Evolutionary conservation across 2,888 invertebrate genomes (phyloP).

Genomic region (Iphiclides podalirius): DNA sequence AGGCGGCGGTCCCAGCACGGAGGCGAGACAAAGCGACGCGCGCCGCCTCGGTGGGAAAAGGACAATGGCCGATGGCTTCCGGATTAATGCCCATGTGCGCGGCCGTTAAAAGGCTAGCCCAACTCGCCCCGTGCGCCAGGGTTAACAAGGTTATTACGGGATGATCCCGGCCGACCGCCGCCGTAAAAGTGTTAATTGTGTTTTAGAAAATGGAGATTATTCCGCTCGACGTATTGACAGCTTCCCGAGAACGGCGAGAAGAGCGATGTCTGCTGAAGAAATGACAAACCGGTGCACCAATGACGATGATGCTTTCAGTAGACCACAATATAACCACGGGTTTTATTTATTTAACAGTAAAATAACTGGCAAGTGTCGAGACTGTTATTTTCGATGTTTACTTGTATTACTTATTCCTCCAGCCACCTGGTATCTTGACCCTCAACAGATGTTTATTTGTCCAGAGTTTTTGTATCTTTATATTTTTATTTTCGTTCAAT

Average conservation of each 20-base stretch:
- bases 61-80: conserved; percentile 74
- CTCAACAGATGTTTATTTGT: too few relatives aligned
- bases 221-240: conserved; percentile 43
- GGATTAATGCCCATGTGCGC: conserved; percentile 78
- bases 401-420: too few relatives aligned
- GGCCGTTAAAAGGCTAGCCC: conserved; percentile 77
- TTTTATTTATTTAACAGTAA: too few relatives aligned
- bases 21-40: conserved; percentile 61
- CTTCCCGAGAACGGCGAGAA: not conserved
- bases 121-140: conserved; percentile 69
- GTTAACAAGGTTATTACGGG: conserved; percentile 81
- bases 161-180: conserved; percentile 74
- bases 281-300: too few relatives aligned
- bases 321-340: too few relatives aligned
- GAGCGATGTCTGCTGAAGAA: too few relatives aligned
- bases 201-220: conserved; percentile 66
- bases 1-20: conserved; percentile 71
- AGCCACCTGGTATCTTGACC: too few relatives aligned
- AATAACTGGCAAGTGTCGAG: too few relatives aligned
- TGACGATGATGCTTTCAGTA: too few relatives aligned
- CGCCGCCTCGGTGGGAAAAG: conserved; percentile 52
- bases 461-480: too few relatives aligned
- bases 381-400: too few relatives aligned
- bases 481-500: too few relatives aligned
- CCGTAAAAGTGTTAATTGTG: conserved; percentile 79